Evolutionary conservation across 2,888 invertebrate species (phyloP).

Genomic region (Agrotis ipsilon): DNA sequence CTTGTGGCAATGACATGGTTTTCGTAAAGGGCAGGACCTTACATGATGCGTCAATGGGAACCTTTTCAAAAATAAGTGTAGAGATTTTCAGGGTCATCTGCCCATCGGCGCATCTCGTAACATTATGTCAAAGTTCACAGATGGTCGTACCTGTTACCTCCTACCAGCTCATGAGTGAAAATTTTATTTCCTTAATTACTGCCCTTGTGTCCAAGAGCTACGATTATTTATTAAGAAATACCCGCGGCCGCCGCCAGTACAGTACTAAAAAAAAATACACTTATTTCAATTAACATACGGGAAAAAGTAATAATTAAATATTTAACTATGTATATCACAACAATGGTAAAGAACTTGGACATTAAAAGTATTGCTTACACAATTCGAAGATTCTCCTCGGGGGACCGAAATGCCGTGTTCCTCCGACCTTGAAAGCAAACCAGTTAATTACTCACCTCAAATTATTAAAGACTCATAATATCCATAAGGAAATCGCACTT

Average conservation of each 20-base stretch:
- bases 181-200: background rate
- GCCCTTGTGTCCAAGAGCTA: too few relatives aligned
- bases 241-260: too few relatives aligned
- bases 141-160: background rate
- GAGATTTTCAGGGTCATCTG: conserved; percentile 20
- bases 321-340: too few relatives aligned
- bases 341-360: too few relatives aligned
- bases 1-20: conserved; percentile 53
- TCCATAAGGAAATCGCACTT: conserved; percentile 20
- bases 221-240: too few relatives aligned
- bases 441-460: background rate
- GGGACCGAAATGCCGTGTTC: too few relatives aligned
- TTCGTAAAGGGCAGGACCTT: conserved; percentile 41
- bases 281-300: too few relatives aligned
- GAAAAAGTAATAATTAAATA: too few relatives aligned
- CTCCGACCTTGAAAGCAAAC: background rate
- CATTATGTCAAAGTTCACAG: conserved; percentile 7
- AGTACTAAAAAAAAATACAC: too few relatives aligned
- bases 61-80: conserved; percentile 9
- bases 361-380: too few relatives aligned
- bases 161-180: too few relatives aligned
- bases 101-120: conserved; percentile 6
- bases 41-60: conserved; percentile 7
- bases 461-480: background rate
- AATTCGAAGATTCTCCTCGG: too few relatives aligned